phyloP scores from a whole-genome alignment of 2,113 vertebrate genomes.

The Cheirogaleus medius region DNA sequence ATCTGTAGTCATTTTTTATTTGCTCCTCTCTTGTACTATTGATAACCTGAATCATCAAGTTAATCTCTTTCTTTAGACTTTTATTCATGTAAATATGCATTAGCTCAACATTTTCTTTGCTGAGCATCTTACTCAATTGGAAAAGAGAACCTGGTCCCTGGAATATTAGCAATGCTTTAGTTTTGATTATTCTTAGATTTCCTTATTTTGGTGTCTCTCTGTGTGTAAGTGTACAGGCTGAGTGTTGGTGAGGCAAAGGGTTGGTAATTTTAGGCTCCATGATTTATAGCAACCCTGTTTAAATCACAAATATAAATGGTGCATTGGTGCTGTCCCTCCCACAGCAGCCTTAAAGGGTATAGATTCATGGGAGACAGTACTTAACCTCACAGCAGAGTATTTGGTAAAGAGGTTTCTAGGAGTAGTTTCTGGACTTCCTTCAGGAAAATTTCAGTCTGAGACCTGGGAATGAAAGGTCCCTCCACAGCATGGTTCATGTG shows the following conservation, averaged over 20 bases:
- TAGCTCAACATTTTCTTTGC: background rate
- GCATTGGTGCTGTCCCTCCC: background rate
- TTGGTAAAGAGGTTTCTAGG: background rate
- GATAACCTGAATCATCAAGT: background rate
- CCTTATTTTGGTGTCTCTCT: background rate
- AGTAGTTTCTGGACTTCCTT: background rate
- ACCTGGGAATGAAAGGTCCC: background rate
- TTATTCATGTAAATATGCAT: background rate
- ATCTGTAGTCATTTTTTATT: background rate
- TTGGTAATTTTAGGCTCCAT: background rate
- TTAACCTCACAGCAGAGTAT: background rate
- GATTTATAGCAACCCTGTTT: background rate
- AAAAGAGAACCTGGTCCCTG: background rate
- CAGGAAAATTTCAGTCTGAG: background rate
- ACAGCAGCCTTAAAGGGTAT: background rate
- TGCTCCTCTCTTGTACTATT: background rate
- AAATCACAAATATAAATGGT: background rate
- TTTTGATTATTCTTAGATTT: background rate
- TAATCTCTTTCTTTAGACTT: slow-evolving; percentile 26
- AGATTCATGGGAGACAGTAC: background rate
- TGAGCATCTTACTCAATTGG: background rate
- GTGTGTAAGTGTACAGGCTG: background rate
- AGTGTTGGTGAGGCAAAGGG: background rate
- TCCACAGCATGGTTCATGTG: background rate
- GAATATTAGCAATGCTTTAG: background rate